Base-by-base conservation (phyloP, 2,113 vertebrate genomes). In the Oncorhynchus nerka region DNA sequence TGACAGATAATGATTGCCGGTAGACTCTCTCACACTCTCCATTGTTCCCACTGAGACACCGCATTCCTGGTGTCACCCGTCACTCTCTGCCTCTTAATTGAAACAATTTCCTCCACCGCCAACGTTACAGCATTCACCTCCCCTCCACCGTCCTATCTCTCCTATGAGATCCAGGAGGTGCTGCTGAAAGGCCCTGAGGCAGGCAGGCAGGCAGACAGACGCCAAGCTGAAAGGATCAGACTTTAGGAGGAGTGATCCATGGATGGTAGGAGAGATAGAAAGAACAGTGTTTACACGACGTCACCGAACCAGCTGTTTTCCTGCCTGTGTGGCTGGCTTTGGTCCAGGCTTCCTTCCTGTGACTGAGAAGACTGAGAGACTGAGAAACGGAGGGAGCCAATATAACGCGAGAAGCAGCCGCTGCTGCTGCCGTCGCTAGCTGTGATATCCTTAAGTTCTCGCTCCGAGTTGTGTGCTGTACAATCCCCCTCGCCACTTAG, bases 381-480 rank as follows among this genome's bases (percentile, higher is more conserved):
- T 30, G 61, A 45, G 32, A 32, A 20, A 59, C 16, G 24, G 72
- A 19, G 75, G 70, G 75, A 86, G 86, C 78, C 73, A 75, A 34
- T 12, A 75, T 11, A 48, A 20, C 68, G 28, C 5, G 15, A 16
- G 16, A 19, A 72, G 61, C 59, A 67, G 79, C 68, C 51, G 15
- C 81, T 9, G 74, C 24, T 39, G 22, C 20, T 61, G 8, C 57
- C 32, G 68, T 16, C 32, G n/a, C 28, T 20, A 3, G 32, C 30
- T 87, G 76, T 89, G 87, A 91, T 86, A 84, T 89, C 84, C 87
- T 87, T 85, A 91, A 90, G 87, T 91, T 89, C 83, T 84, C 49
- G 67, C 74, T 85, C 83, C 55, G 80, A 90, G 86, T 89, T 87
- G 84, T 80, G 83, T 70, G 75, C 79, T 19, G 71, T 79, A 83